A percentile compares a stretch with the other conserved stretches of the same genome.
Evolutionary conservation across 2,797 vertebrate genomes (phyloP).

Genomic region (Apodemus agrarius): DNA sequence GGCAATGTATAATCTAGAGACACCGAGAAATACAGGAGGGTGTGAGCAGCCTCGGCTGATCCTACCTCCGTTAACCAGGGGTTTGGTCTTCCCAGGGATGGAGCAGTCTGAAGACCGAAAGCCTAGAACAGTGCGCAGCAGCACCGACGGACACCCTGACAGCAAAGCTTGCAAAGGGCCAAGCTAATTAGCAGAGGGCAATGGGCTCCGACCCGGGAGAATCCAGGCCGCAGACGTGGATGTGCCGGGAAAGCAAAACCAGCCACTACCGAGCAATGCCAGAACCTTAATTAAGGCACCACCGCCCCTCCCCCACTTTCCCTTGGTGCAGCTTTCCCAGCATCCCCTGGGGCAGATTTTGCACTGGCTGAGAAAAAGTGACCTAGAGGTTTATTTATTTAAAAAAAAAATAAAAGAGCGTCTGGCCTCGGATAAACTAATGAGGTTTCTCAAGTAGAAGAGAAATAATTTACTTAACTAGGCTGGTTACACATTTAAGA

Average conservation of each 20-base stretch:
- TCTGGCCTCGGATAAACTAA: not conserved
- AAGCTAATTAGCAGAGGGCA: constrained; percentile 18
- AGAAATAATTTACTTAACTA: not conserved
- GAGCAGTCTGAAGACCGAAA: not conserved
- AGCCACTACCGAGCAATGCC: not conserved
- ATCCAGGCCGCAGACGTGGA: not conserved
- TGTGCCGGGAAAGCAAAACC: constrained; percentile 19
- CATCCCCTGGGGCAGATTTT: not conserved
- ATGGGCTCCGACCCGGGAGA: not conserved
- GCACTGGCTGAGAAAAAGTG: not conserved
- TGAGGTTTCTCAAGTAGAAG: not conserved
- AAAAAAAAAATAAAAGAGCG: not conserved
- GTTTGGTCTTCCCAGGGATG: not conserved
- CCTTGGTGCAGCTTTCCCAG: not conserved
- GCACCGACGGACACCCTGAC: not conserved
- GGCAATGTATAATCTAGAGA: not conserved
- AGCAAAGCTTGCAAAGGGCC: not conserved
- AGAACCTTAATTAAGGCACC: not conserved
- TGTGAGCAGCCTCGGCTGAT: not conserved
- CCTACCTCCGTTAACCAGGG: too few species aligned
- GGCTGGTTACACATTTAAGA: not conserved
- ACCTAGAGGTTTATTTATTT: not conserved
- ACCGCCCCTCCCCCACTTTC: not conserved
- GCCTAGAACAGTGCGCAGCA: not conserved
- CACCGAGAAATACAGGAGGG: too few species aligned